phyloP scores from a whole-genome alignment of 2,888 invertebrate species.

The Agapostemon virescens region DNA sequence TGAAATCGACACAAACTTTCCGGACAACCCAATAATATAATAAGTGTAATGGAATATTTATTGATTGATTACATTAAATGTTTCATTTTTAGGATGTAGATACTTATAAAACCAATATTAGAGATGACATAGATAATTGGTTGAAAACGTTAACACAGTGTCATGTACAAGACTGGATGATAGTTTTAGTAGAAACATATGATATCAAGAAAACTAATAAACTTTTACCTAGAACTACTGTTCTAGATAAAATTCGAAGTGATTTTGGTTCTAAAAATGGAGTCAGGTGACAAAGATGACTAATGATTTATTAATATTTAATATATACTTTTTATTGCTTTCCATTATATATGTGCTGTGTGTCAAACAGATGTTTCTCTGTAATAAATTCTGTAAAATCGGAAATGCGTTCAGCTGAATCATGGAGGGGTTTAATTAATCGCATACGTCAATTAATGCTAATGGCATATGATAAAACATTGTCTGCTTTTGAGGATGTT shows the following conservation, averaged over 20 bases:
- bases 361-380: constrained; percentile 88
- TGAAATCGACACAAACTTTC: no score
- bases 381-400: constrained; percentile 94
- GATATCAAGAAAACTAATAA: constrained; percentile 96
- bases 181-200: constrained; percentile 94
- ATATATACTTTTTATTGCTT: background rate
- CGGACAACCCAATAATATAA: no score
- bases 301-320: constrained; percentile 20
- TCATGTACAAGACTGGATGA: constrained; percentile 94
- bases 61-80: background rate
- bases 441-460: constrained; percentile 92
- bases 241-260: constrained; percentile 95
- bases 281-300: constrained; percentile 81
- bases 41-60: background rate
- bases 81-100: constrained; percentile 89
- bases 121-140: constrained; percentile 95
- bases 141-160: constrained; percentile 88
- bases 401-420: constrained; percentile 94
- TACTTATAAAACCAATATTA: constrained; percentile 91
- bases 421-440: constrained; percentile 92
- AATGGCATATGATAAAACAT: constrained; percentile 91
- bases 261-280: constrained; percentile 96
- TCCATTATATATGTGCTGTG: constrained; percentile 9
- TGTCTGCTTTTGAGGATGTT: constrained; percentile 93
- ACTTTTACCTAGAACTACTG: constrained; percentile 93